Conservation (phyloP, 2,113 vertebrate genomes). For the Rhabdomys dilectus region DNA sequence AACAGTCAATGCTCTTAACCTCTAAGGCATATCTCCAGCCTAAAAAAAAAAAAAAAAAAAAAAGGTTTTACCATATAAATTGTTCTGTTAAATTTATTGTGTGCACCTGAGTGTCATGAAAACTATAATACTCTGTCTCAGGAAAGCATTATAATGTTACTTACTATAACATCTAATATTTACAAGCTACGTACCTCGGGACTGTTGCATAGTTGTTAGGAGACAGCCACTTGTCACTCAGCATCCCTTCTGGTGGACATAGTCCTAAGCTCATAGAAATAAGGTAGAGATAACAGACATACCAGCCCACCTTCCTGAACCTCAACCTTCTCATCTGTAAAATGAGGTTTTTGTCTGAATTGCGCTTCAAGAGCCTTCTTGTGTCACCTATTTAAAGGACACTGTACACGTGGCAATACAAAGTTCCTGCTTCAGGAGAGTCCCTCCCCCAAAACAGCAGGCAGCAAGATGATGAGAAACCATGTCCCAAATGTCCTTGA, state of each 20-base stretch:
- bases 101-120: not conserved
- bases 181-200: not conserved
- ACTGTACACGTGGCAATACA: not conserved
- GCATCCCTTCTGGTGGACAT: not conserved
- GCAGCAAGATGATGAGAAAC: not conserved
- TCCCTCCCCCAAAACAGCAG: not conserved
- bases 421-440: not conserved
- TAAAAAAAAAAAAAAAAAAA: constrained; percentile 24
- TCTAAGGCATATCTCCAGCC: not conserved
- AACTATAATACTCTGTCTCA: not conserved
- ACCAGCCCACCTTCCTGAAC: not conserved
- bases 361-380: not conserved
- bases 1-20: not conserved
- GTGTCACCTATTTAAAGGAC: not conserved
- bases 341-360: not conserved
- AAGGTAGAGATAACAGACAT: not conserved
- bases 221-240: not conserved
- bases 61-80: not conserved
- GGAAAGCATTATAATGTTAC: not conserved
- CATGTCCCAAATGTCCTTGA: not conserved
- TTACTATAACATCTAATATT: not conserved
- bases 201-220: not conserved
- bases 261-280: not conserved
- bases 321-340: not conserved
- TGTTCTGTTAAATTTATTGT: not conserved